Percentiles rank a stretch among this genome's conserved stretches.
Conservation (phyloP, 2,888 invertebrate genomes). For the Bellardia bayeri region DNA sequence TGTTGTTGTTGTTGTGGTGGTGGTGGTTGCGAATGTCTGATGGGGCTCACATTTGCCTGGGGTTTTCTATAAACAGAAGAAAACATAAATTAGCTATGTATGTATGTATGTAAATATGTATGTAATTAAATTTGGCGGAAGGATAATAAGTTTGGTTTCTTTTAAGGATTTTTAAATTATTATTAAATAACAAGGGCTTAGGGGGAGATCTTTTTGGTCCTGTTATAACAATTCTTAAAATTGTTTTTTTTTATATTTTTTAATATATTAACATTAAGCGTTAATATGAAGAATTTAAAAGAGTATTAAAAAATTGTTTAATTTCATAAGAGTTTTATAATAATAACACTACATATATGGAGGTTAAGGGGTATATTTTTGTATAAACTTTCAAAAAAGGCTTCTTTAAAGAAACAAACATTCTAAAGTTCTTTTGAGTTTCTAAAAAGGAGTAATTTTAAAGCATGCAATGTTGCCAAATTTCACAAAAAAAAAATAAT, state of each 20-base stretch:
- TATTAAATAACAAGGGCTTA: too few relatives aligned
- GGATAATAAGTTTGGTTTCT: too few relatives aligned
- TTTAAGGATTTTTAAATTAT: not conserved
- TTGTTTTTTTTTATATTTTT: too few relatives aligned
- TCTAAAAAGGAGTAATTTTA: not conserved
- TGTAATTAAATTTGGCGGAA: not conserved
- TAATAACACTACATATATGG: too few relatives aligned
- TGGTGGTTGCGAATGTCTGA: conserved; percentile 79
- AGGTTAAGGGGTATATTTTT: too few relatives aligned
- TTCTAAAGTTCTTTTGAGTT: not conserved
- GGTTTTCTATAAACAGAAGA: conserved; percentile 85
- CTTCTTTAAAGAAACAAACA: not conserved
- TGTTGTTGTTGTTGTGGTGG: conserved; percentile 66
- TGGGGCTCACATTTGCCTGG: conserved; percentile 85
- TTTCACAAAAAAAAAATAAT: conserved; percentile 62
- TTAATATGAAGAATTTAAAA: too few relatives aligned
- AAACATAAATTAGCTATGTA: not conserved
- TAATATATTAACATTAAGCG: too few relatives aligned
- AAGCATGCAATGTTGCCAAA: conserved; percentile 70
- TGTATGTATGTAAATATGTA: too few relatives aligned
- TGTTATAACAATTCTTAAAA: too few relatives aligned
- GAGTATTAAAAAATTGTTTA: too few relatives aligned
- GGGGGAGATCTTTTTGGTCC: too few relatives aligned
- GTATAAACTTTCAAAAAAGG: not conserved
- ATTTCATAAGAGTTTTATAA: too few relatives aligned